Conservation (phyloP, 2,113 vertebrate species). For the Actinemys pallida region DNA sequence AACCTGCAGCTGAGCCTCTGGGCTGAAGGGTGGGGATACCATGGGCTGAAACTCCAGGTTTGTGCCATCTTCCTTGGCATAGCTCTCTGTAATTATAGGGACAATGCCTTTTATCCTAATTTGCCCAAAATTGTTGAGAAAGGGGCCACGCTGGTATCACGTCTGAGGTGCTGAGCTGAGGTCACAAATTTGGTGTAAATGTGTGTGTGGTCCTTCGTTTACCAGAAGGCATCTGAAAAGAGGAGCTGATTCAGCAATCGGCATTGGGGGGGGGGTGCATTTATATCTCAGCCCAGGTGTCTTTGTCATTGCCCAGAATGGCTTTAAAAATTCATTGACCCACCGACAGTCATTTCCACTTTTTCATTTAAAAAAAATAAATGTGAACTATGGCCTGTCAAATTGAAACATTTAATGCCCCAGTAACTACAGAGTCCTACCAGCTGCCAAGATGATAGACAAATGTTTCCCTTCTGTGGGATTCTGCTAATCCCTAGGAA, state of each 20-base stretch:
- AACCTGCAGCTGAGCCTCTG: too few relatives aligned
- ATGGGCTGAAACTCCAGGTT: too few relatives aligned
- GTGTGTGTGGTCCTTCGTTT: background rate
- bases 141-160: too few relatives aligned
- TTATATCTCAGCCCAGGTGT: background rate
- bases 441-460: background rate
- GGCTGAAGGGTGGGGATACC: too few relatives aligned
- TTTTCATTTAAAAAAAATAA: background rate
- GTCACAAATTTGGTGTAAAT: background rate
- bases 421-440: background rate
- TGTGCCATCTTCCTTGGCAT: too few relatives aligned
- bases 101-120: too few relatives aligned
- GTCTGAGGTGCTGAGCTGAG: background rate
- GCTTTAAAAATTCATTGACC: background rate
- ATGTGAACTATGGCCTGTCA: background rate
- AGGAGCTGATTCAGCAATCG: background rate
- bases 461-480: background rate
- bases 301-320: background rate
- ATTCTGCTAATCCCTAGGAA: background rate
- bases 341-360: background rate
- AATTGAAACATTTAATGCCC: background rate
- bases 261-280: background rate
- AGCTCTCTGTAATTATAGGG: too few relatives aligned
- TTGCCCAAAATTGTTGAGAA: too few relatives aligned
- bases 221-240: background rate